These are phyloP conservation scores for Lycophotia porphyrea DNA, from an alignment of 2,888 invertebrate species.

Conservation along the genomic window DNA sequence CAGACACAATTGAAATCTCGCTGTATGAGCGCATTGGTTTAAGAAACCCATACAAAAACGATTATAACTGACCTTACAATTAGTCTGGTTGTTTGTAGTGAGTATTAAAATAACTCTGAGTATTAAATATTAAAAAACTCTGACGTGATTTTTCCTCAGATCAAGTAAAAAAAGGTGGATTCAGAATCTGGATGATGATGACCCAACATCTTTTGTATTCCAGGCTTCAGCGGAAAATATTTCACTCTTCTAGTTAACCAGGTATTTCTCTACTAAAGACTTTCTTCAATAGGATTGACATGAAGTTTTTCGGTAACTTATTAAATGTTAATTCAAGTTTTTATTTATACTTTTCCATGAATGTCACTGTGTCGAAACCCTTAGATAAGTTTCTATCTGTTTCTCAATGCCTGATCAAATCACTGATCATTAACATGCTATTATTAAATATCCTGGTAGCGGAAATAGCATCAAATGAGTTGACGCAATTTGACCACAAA, in stretches of 20 bases:
- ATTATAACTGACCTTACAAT: too few relatives aligned
- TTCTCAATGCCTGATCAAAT: not conserved
- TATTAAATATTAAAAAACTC: too few relatives aligned
- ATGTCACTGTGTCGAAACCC: not conserved
- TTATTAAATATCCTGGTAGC: not conserved
- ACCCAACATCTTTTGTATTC: not conserved
- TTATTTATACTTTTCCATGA: not conserved
- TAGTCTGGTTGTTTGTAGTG: too few relatives aligned
- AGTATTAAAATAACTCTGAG: too few relatives aligned
- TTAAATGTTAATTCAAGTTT: not conserved
- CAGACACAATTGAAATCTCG: too few relatives aligned
- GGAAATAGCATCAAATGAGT: not conserved
- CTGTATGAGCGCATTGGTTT: too few relatives aligned
- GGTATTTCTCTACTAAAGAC: too few relatives aligned
- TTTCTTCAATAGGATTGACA: too few relatives aligned
- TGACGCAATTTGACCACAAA: constrained; percentile 5
- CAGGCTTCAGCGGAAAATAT: not conserved
- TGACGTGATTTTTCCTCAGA: too few relatives aligned
- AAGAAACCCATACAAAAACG: too few relatives aligned
- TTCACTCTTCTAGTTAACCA: not conserved
- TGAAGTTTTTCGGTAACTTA: not conserved
- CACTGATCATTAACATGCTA: not conserved
- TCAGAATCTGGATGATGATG: too few relatives aligned
- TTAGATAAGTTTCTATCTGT: not conserved
- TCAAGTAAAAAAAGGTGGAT: too few relatives aligned